A percentile compares a stretch with the other conserved stretches of the same genome.
Conservation (phyloP, 1,140 invertebrate genomes). For the Ericerus pela region DNA sequence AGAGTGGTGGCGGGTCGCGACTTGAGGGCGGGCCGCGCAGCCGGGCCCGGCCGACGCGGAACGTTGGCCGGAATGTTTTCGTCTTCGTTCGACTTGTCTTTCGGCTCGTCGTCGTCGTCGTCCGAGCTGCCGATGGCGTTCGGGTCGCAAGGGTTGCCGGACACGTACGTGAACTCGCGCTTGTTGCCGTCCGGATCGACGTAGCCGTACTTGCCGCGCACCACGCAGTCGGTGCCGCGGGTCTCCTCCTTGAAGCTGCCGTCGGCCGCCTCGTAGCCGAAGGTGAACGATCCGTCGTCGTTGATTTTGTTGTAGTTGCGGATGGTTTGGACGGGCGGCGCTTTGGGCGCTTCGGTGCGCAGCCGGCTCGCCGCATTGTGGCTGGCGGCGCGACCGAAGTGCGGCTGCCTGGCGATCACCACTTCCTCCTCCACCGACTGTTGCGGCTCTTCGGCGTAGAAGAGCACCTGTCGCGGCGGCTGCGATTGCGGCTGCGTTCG, state of each 20-base stretch:
- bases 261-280: slow-evolving; percentile 73
- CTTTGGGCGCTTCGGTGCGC: slow-evolving; percentile 29
- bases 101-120: slow-evolving; percentile 27
- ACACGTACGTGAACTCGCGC: slow-evolving; percentile 73
- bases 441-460: slow-evolving; percentile 31
- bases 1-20: slow-evolving; percentile 29
- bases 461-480: slow-evolving; percentile 21
- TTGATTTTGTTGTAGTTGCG: slow-evolving; percentile 68
- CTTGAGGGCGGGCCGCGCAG: slow-evolving; percentile 18
- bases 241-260: slow-evolving; percentile 83
- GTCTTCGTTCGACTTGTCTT: slow-evolving; percentile 20
- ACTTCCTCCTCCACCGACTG: slow-evolving; percentile 19
- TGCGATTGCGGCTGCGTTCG: slow-evolving; percentile 15
- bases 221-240: slow-evolving; percentile 67
- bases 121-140: slow-evolving; percentile 53
- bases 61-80: slow-evolving; percentile 26
- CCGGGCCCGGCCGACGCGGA: slow-evolving; percentile 18
- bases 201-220: slow-evolving; percentile 76
- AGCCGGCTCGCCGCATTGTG: background rate
- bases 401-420: background rate
- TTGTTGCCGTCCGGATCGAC: slow-evolving; percentile 76
- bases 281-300: slow-evolving; percentile 72
- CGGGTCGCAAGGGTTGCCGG: slow-evolving; percentile 77
- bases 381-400: background rate
- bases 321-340: slow-evolving; percentile 59